phyloP scores from a whole-genome alignment of 2,113 vertebrate genomes.

The Lophura nycthemera region DNA sequence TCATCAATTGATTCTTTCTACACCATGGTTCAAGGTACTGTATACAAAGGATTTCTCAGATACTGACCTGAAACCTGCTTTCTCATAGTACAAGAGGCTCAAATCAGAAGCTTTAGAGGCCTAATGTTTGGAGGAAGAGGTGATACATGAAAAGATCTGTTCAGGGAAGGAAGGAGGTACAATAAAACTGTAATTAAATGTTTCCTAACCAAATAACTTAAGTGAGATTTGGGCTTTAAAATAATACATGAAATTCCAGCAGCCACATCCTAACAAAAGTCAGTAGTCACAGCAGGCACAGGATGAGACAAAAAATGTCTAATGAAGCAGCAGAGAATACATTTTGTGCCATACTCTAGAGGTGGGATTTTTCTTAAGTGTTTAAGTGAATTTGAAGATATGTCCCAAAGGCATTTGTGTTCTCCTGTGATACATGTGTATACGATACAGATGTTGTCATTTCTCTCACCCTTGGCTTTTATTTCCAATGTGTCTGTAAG shows the following conservation, averaged over 20 bases:
- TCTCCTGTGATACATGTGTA: background rate
- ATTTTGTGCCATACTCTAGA: background rate
- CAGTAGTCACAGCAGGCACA: background rate
- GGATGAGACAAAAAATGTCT: background rate
- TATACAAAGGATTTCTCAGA: conserved; percentile 29
- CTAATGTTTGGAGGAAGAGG: background rate
- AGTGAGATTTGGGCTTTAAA: background rate
- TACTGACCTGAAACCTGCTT: background rate
- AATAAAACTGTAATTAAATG: background rate
- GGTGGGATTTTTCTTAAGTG: background rate
- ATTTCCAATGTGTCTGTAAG: background rate
- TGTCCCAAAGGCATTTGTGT: background rate
- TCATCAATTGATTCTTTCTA: conserved; percentile 94
- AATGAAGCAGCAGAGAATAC: background rate
- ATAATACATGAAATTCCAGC: background rate
- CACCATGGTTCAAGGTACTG: conserved; percentile 93
- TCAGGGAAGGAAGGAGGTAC: background rate
- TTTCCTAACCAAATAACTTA: background rate
- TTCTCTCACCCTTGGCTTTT: background rate
- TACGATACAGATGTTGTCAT: background rate
- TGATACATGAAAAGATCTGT: background rate
- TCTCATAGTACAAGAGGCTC: background rate
- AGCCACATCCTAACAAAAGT: background rate
- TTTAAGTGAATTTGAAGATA: background rate
- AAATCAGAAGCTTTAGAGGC: background rate